Percentiles rank a stretch among this genome's conserved stretches.
Conservation (phyloP, 2,888 invertebrate species). For the Polyommatus icarus region DNA sequence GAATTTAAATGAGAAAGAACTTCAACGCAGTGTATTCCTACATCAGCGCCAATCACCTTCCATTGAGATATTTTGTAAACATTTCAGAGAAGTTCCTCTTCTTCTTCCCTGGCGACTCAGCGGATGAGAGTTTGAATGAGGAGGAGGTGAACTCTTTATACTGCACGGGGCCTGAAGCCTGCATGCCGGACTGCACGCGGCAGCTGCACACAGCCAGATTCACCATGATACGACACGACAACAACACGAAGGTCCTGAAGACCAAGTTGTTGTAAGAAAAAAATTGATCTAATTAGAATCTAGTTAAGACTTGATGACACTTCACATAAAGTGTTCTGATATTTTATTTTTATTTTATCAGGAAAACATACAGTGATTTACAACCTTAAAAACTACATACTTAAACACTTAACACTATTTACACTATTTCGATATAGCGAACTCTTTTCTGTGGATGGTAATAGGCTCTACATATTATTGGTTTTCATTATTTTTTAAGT, state of each 20-base stretch:
- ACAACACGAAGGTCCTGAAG: slow-evolving; percentile 35
- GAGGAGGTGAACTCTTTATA: slow-evolving; percentile 51
- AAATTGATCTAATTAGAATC: neutral
- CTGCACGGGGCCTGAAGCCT: slow-evolving; percentile 46
- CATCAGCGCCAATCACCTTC: no score
- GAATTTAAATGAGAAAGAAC: no score
- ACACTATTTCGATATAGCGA: no score
- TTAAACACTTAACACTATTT: no score
- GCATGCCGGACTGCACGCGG: slow-evolving; percentile 51
- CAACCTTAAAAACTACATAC: no score
- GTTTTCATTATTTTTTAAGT: no score
- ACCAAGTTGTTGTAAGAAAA: slow-evolving; percentile 37
- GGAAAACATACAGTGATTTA: no score
- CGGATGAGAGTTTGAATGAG: slow-evolving; percentile 45
- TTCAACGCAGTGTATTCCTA: no score
- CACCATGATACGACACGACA: slow-evolving; percentile 39
- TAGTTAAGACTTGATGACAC: neutral
- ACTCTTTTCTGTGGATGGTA: no score
- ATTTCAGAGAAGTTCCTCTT: slow-evolving; percentile 55
- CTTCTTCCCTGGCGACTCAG: slow-evolving; percentile 46
- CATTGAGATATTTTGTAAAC: neutral
- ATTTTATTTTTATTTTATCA: no score
- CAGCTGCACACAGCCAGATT: slow-evolving; percentile 43
- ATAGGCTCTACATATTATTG: no score
- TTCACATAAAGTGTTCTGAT: no score